Conservation (phyloP, 2,797 vertebrate genomes). For the Strix occidentalis region DNA sequence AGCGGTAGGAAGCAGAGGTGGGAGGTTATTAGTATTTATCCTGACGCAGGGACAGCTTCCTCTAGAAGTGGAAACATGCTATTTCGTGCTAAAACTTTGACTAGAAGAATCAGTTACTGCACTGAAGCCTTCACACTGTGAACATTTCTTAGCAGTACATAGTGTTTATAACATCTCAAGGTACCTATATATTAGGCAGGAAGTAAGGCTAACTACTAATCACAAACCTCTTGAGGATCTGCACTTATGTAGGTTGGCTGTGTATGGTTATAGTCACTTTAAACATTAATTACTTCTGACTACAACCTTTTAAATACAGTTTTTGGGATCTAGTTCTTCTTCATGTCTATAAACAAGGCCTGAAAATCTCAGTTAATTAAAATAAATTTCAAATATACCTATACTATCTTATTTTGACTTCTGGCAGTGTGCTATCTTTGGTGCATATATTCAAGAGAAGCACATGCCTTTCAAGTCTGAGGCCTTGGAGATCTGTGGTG, state of each 20-base stretch:
- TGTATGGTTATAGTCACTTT: conserved; percentile 35
- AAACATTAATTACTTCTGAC: conserved; percentile 47
- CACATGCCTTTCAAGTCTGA: neutral
- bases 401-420: neutral
- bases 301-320: conserved; percentile 1
- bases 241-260: conserved; percentile 54
- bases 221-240: conserved; percentile 42
- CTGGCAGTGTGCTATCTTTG: neutral
- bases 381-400: neutral
- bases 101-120: neutral
- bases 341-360: neutral
- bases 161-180: conserved; percentile 15
- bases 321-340: neutral
- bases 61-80: neutral
- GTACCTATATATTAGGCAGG: neutral
- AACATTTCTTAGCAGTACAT: neutral
- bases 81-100: neutral
- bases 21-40: neutral
- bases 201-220: conserved; percentile 48
- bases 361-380: neutral
- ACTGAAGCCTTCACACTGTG: neutral
- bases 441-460: neutral
- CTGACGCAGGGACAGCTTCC: neutral
- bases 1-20: neutral
- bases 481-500: neutral